phyloP scores from a whole-genome alignment of 2,113 vertebrate species.

The Nesospiza acunhae region DNA sequence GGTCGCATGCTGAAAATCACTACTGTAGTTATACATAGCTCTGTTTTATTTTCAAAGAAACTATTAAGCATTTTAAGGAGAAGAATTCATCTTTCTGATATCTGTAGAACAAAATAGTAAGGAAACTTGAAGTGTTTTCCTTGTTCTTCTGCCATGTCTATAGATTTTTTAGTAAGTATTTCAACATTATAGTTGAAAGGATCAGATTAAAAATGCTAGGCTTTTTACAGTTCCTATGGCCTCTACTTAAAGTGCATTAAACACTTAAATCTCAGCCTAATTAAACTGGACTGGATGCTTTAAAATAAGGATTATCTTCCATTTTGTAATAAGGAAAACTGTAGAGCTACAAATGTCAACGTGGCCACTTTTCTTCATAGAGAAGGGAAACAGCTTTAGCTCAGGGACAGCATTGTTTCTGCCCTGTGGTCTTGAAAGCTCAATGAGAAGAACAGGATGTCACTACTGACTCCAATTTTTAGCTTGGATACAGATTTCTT shows the following conservation, averaged over 20 bases:
- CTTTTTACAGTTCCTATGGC: background rate
- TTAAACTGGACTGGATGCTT: background rate
- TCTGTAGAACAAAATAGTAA: background rate
- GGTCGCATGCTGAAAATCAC: background rate
- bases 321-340: background rate
- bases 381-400: background rate
- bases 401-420: background rate
- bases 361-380: background rate
- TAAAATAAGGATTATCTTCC: background rate
- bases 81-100: background rate
- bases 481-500: background rate
- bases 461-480: background rate
- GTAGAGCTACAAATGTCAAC: background rate
- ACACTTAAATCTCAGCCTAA: background rate
- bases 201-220: accelerated
- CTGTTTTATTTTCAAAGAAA: background rate
- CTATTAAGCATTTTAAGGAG: background rate
- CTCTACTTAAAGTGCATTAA: background rate
- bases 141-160: background rate
- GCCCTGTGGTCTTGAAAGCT: background rate
- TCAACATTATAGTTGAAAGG: background rate
- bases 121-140: background rate
- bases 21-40: background rate
- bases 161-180: background rate
- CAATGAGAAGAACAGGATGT: background rate